Percentiles rank a stretch among this genome's conserved stretches.
Conservation (phyloP, 2,113 vertebrate genomes). For the Amblyopsis rosae region DNA sequence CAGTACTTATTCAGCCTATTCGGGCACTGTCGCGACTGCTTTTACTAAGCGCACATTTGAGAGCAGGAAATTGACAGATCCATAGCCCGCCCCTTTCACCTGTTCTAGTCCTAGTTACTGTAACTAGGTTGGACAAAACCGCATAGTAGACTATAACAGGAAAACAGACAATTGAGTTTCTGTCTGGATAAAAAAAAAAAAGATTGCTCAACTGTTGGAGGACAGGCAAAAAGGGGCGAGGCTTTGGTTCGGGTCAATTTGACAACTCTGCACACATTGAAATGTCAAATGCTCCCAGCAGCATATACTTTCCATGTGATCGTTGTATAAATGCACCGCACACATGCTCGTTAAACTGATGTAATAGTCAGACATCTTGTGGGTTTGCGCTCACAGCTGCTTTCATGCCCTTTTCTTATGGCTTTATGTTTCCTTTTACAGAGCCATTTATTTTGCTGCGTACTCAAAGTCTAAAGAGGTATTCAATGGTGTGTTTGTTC, state of each 20-base stretch:
- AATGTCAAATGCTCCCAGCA: constrained; percentile 28
- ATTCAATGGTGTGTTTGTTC: constrained; percentile 89
- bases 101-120: not conserved
- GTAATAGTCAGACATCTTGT: not conserved
- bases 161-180: not conserved
- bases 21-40: constrained; percentile 49
- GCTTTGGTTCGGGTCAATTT: too few species aligned
- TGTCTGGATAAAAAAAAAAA: too few species aligned
- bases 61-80: constrained; percentile 1
- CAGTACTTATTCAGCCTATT: constrained; percentile 70
- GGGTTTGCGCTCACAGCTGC: constrained; percentile 14
- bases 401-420: constrained; percentile 23
- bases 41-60: constrained; percentile 53
- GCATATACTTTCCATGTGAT: constrained; percentile 9
- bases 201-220: too few species aligned
- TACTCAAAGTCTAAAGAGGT: constrained; percentile 94
- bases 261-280: constrained; percentile 51
- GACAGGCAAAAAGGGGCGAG: too few species aligned
- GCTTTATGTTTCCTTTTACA: constrained; percentile 63
- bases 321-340: constrained; percentile 30
- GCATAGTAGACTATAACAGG: not conserved
- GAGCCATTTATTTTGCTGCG: constrained; percentile 95
- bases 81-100: not conserved
- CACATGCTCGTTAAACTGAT: constrained; percentile 1
- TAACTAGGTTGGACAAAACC: not conserved